Evolutionary conservation across 92 coral and sea anemone genomes (phyloP).

Genomic region (Blastomussa wellsi): DNA sequence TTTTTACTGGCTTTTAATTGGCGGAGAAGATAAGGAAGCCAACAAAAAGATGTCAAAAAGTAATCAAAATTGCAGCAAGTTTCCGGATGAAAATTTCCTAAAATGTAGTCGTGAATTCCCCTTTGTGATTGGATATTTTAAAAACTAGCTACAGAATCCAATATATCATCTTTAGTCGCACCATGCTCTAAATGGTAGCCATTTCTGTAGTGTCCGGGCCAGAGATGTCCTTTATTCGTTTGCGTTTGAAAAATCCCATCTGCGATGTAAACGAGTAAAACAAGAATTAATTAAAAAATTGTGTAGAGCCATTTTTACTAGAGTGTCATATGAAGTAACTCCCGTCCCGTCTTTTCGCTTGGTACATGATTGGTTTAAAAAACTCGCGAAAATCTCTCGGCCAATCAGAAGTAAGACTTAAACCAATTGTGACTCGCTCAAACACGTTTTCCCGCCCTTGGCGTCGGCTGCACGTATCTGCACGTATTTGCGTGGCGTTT

Average conservation of each 20-base stretch:
- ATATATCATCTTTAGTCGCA: too few species aligned
- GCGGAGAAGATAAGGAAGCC: background rate
- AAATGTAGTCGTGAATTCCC: background rate
- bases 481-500: too few species aligned
- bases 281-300: background rate
- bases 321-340: background rate
- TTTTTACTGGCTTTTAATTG: background rate
- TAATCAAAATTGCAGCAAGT: background rate
- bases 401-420: too few species aligned
- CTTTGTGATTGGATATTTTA: background rate
- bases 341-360: too few species aligned
- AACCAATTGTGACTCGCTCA: too few species aligned
- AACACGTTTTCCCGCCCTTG: too few species aligned
- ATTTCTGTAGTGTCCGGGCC: slow-evolving; percentile 43
- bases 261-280: background rate
- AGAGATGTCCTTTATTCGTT: slow-evolving; percentile 74
- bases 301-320: background rate
- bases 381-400: too few species aligned
- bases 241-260: slow-evolving; percentile 87
- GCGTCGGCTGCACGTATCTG: too few species aligned
- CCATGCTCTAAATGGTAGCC: background rate
- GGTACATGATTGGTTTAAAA: too few species aligned
- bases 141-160: background rate
- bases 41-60: background rate
- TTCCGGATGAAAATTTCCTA: background rate